phyloP scores from a whole-genome alignment of 1,140 invertebrate species.

The Drosophila bocki region DNA sequence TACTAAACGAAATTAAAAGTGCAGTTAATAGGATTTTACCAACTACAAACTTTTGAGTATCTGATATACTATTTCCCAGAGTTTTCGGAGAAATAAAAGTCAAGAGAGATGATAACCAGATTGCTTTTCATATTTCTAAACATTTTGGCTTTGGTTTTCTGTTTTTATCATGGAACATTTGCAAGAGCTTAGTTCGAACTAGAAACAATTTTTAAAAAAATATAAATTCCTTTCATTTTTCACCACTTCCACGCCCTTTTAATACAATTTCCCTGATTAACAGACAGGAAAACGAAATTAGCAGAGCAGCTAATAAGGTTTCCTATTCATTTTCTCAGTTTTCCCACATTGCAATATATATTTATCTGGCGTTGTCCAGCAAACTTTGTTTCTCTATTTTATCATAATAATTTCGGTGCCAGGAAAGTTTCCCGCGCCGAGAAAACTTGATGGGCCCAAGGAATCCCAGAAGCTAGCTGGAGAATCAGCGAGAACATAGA shows the following conservation, averaged over 20 bases:
- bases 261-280: slow-evolving; percentile 13
- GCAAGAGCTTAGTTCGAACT: too few species aligned
- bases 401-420: slow-evolving; percentile 70
- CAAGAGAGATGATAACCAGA: too few species aligned
- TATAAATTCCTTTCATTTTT: background rate
- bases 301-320: slow-evolving; percentile 34
- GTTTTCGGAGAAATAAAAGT: background rate
- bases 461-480: slow-evolving; percentile 22
- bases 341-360: slow-evolving; percentile 1
- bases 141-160: too few species aligned
- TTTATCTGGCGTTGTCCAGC: slow-evolving; percentile 8
- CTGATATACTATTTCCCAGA: background rate
- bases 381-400: slow-evolving; percentile 56
- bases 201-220: background rate
- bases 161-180: too few species aligned
- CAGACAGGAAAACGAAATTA: slow-evolving; percentile 32
- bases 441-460: slow-evolving; percentile 44
- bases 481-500: slow-evolving; percentile 9
- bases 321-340: slow-evolving; percentile 7
- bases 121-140: too few species aligned
- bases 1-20: slow-evolving; percentile 17
- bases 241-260: background rate
- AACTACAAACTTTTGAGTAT: too few species aligned
- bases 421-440: slow-evolving; percentile 50
- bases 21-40: background rate